Evolutionary conservation across 2,797 vertebrate species (phyloP), one percentile per base, ranked within the genome.

Genomic region (Enteromius anoplus): DNA sequence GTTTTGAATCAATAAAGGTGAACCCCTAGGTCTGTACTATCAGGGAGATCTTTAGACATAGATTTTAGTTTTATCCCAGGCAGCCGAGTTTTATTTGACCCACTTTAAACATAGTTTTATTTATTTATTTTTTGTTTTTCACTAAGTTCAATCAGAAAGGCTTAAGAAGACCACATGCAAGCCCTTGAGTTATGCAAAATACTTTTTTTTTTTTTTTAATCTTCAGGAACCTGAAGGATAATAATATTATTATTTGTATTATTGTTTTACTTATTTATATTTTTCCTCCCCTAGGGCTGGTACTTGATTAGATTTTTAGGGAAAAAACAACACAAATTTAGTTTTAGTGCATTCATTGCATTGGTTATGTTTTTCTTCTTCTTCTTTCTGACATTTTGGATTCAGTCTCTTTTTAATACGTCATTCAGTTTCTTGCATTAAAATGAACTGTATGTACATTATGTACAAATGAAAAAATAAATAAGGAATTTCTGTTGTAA

Each of bases 401-500:
- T 21, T 71, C 47, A 45, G 37, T 55, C 66, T 8, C 11, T 29
- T 21, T 23, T 19, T 82, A 76, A 34, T 82, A 82, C 80, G 79
- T 86, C 86, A 73, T 76, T 86, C 88, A 81, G 53, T 73, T 87
- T 89, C 86, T 87, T 87, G 75, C 62, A 88, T 68, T 42, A 55
- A 73, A 75, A 62, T 26, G 26, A 26, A 26, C 26, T 83, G 26
- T 86, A 55, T 91, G 80, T 80, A 78, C 72, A 40, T 82, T 90
- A 84, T 86, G 84, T 82, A 81, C 66, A 89, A 80, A 83, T 53
- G 32, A 2, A 47, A 29, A 45, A 60, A 51, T 29, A 45, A 60
- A 65, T 70, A 85, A 65, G 75, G 84, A 90, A 86, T 92, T 91
- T 90, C 82, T 91, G 89, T 90, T 92, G 88, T 90, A 91, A 91